A percentile compares a stretch with the other conserved stretches of the same genome.
Evolutionary conservation across 2,113 vertebrate species (phyloP).

Genomic region (Pelecanoides urinatrix): DNA sequence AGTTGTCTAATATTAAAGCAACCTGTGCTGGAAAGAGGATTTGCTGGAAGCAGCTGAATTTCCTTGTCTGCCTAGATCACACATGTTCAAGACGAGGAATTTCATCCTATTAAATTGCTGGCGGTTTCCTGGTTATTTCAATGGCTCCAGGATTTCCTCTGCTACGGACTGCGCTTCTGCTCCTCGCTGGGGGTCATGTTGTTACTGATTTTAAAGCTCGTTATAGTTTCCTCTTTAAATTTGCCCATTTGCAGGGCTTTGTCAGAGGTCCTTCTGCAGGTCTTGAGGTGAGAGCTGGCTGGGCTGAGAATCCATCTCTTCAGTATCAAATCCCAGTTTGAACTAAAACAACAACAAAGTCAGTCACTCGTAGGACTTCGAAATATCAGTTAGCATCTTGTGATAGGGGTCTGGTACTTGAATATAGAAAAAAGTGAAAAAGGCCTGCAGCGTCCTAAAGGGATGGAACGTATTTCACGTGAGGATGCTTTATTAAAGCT

Average conservation of each 20-base stretch:
- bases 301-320: not conserved
- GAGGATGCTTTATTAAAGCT: not conserved
- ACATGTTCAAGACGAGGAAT: not conserved
- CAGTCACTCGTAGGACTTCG: not conserved
- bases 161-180: not conserved
- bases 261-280: not conserved
- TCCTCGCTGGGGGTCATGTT: accelerated
- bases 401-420: not conserved
- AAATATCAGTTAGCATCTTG: not conserved
- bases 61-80: not conserved
- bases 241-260: not conserved
- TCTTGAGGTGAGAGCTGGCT: not conserved
- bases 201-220: not conserved
- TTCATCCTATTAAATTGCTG: not conserved
- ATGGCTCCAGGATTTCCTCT: not conserved
- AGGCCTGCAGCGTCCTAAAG: not conserved
- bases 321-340: not conserved
- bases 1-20: slow-evolving; percentile 28
- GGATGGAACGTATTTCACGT: not conserved
- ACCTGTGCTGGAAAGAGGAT: not conserved
- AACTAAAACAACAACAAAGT: not conserved
- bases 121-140: not conserved
- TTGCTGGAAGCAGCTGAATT: not conserved
- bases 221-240: not conserved
- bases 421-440: not conserved